Conservation (phyloP, 2,888 invertebrate species). For the Lobophora halterata region DNA sequence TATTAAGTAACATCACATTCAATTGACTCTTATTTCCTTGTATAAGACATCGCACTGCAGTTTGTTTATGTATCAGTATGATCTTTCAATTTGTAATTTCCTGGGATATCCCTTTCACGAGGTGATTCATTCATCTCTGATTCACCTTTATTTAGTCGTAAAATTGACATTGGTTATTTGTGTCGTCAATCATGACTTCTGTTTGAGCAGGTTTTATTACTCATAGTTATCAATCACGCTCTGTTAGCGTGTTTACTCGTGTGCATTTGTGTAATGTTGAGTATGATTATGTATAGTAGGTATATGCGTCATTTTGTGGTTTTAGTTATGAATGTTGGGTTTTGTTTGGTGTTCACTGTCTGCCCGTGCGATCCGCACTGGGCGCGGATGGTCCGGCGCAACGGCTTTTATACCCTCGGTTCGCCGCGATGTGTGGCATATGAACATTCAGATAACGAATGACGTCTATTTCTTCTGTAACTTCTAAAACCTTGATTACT, state of each 20-base stretch:
- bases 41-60: constrained; percentile 9
- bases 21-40: too few species aligned
- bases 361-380: constrained; percentile 78
- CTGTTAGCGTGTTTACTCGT: constrained; percentile 13
- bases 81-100: constrained; percentile 20
- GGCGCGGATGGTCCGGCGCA: constrained; percentile 40
- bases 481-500: constrained; percentile 1
- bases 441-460: constrained; percentile 37
- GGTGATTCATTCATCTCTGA: constrained; percentile 22
- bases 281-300: background rate
- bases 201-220: constrained; percentile 13
- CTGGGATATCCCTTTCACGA: constrained; percentile 18
- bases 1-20: too few species aligned
- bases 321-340: constrained; percentile 8
- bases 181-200: constrained; percentile 9
- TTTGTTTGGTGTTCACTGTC: constrained; percentile 47
- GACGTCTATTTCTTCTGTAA: constrained; percentile 28
- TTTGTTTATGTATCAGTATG: constrained; percentile 37
- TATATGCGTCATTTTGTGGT: constrained; percentile 2
- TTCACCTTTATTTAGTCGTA: constrained; percentile 14
- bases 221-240: constrained; percentile 23
- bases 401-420: constrained; percentile 58
- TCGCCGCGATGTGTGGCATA: constrained; percentile 33
- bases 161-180: constrained; percentile 7
- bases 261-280: background rate